A percentile compares a stretch with the other conserved stretches of the same genome.
Conservation (phyloP, 2,797 vertebrate species). For the Neosalanx taihuensis region DNA sequence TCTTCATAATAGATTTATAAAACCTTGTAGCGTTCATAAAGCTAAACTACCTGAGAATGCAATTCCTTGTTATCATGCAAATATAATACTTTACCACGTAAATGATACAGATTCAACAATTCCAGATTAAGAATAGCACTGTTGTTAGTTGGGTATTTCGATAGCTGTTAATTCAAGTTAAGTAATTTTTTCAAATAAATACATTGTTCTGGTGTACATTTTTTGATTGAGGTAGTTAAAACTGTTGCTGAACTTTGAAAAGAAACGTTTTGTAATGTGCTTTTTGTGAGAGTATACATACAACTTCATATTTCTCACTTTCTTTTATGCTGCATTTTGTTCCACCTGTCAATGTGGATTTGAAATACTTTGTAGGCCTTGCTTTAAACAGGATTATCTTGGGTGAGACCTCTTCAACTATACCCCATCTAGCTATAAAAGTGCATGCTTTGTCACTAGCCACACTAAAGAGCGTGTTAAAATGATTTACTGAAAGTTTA, state of each 20-base stretch:
- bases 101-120: no score
- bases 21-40: no score
- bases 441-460: constrained; percentile 53
- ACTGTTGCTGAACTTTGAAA: background rate
- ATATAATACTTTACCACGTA: background rate
- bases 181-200: background rate
- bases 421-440: constrained; percentile 73
- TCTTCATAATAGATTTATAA: no score
- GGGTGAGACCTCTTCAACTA: constrained; percentile 68
- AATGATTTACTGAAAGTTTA: constrained; percentile 26
- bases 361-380: constrained; percentile 66
- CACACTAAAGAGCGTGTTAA: constrained; percentile 45
- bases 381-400: constrained; percentile 78
- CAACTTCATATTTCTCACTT: constrained; percentile 55
- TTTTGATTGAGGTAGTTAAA: background rate
- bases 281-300: constrained; percentile 40
- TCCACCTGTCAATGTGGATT: constrained; percentile 80
- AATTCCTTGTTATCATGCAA: background rate
- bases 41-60: background rate
- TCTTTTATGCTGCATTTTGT: constrained; percentile 67
- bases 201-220: background rate
- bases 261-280: constrained; percentile 38
- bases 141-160: background rate
- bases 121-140: no score
- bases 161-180: background rate